Percentiles rank a stretch among this genome's conserved stretches.
These are phyloP conservation scores for Urosaurus nigricauda DNA, from an alignment of 2,797 vertebrate species.

Conservation along the genomic window DNA sequence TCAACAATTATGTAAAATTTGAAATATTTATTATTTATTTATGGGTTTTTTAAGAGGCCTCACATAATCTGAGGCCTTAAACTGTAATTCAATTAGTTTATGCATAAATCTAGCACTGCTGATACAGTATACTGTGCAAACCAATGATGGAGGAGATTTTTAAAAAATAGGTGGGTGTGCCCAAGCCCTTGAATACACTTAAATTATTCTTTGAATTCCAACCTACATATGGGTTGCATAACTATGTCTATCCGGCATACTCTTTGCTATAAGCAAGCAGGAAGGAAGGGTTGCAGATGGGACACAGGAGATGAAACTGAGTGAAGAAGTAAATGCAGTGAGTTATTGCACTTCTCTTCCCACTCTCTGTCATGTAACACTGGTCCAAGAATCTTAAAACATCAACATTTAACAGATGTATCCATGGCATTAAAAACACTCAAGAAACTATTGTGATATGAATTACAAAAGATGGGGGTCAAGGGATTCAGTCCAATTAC, in stretches of 20 bases:
- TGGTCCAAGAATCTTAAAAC: neutral
- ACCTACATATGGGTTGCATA: neutral
- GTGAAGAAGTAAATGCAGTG: neutral
- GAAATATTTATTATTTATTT: too few species aligned
- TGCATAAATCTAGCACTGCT: too few species aligned
- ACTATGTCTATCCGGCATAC: neutral
- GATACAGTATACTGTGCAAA: neutral
- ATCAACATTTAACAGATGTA: neutral
- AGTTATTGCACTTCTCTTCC: neutral
- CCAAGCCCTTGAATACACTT: neutral
- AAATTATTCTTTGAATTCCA: constrained; percentile 3
- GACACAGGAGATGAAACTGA: neutral
- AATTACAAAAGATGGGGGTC: constrained; percentile 28
- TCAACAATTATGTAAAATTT: too few species aligned
- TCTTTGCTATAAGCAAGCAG: neutral
- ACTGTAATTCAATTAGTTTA: too few species aligned
- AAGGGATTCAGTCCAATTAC: constrained; percentile 1
- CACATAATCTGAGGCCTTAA: too few species aligned
- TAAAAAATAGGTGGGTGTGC: neutral
- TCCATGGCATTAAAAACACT: constrained; percentile 14
- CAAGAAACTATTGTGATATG: constrained; percentile 38
- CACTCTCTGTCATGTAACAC: neutral
- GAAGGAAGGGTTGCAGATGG: neutral
- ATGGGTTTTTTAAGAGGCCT: too few species aligned
- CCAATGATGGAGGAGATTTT: too few species aligned